These are phyloP conservation scores for Passer montanus DNA, from an alignment of 2,113 vertebrate genomes.

Conservation along the genomic window DNA sequence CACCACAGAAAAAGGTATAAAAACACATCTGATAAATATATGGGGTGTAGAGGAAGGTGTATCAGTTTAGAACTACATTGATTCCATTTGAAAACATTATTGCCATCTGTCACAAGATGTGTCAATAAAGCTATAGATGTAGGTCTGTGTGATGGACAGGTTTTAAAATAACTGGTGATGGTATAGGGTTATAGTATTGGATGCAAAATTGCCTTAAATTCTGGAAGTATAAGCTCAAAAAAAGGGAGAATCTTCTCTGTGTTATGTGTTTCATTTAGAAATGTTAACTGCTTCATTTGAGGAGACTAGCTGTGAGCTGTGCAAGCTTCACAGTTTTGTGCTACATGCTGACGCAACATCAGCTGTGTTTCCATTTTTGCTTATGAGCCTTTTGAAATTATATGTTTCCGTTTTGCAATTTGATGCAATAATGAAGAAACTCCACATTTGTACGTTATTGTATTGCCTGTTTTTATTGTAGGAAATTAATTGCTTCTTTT, in stretches of 20 bases:
- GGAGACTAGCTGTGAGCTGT: conserved; percentile 53
- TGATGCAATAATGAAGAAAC: conserved; percentile 85
- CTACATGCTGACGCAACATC: conserved; percentile 76
- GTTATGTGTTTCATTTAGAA: conserved; percentile 13
- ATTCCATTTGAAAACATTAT: conserved; percentile 60
- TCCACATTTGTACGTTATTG: conserved; percentile 83
- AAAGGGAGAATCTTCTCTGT: background rate
- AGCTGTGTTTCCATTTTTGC: conserved; percentile 86
- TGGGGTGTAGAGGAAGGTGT: background rate
- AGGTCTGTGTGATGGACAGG: conserved; percentile 29
- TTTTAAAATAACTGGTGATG: conserved; percentile 56
- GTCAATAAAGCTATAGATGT: conserved; percentile 20
- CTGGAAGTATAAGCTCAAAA: background rate
- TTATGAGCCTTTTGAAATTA: conserved; percentile 84
- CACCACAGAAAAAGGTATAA: conserved; percentile 42
- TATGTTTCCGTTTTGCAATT: conserved; percentile 84
- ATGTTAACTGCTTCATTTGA: conserved; percentile 50
- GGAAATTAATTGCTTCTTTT: conserved; percentile 83
- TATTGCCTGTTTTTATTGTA: conserved; percentile 85
- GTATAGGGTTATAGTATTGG: background rate
- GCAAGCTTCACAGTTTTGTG: conserved; percentile 63
- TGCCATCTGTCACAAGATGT: conserved; percentile 46
- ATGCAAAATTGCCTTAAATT: conserved; percentile 36
- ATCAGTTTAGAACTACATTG: conserved; percentile 5
- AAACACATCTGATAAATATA: conserved; percentile 25